phyloP scores from a whole-genome alignment of 2,888 invertebrate genomes.

The Cyaniris semiargus region DNA sequence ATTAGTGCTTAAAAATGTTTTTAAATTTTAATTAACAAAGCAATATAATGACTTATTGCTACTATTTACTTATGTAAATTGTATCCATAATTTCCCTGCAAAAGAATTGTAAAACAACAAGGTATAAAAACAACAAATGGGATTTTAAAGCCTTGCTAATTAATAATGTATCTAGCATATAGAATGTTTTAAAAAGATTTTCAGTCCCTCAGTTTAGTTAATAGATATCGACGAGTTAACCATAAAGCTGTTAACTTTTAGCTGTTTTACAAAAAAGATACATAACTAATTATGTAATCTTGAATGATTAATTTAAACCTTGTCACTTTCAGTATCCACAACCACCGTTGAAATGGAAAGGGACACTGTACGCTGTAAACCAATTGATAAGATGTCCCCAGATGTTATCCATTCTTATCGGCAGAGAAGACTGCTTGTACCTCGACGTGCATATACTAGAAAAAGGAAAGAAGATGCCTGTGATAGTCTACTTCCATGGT shows the following conservation, averaged over 20 bases:
- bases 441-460: conserved; percentile 16
- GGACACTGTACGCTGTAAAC: not conserved
- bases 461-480: conserved; percentile 53
- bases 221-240: too few relatives aligned
- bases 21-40: too few relatives aligned
- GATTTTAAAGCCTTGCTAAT: too few relatives aligned
- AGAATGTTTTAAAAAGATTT: too few relatives aligned
- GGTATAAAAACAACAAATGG: too few relatives aligned
- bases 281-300: not conserved
- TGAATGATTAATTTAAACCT: not conserved
- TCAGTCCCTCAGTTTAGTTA: too few relatives aligned
- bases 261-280: not conserved
- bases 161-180: too few relatives aligned
- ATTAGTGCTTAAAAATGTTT: too few relatives aligned
- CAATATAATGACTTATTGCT: too few relatives aligned
- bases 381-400: conserved; percentile 3
- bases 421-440: conserved; percentile 26
- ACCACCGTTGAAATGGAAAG: conserved; percentile 20
- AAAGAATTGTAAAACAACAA: too few relatives aligned
- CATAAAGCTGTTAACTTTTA: not conserved
- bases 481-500: conserved; percentile 68
- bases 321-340: conserved; percentile 17
- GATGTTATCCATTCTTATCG: not conserved
- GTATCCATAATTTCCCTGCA: too few relatives aligned
- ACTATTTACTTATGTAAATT: too few relatives aligned